Conservation (phyloP, 92 coral and sea anemone genomes). For the Virgularia gustaviana region DNA sequence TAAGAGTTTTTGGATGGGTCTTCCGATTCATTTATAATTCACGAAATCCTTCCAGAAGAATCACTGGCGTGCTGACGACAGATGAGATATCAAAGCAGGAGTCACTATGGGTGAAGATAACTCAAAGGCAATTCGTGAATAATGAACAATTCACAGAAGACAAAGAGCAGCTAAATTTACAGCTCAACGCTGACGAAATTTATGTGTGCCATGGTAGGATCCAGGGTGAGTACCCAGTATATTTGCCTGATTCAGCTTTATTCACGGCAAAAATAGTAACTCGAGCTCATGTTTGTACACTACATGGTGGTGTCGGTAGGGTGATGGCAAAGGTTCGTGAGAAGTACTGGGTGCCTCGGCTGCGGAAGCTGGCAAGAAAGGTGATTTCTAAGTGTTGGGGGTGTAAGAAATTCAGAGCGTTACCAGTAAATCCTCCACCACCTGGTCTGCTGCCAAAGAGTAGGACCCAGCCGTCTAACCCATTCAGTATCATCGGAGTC, state of each 20-base stretch:
- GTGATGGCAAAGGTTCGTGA: constrained; percentile 58
- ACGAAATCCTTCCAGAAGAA: constrained; percentile 37
- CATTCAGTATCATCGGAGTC: constrained; percentile 46
- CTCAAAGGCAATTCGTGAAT: constrained; percentile 34
- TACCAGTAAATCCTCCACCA: constrained; percentile 44
- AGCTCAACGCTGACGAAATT: constrained; percentile 43
- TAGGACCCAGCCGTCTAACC: constrained; percentile 41
- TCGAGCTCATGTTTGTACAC: constrained; percentile 51
- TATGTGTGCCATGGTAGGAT: constrained; percentile 61
- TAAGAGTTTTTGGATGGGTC: constrained; percentile 63
- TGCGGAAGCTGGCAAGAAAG: constrained; percentile 49
- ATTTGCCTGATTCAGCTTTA: constrained; percentile 47
- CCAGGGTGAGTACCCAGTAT: constrained; percentile 51
- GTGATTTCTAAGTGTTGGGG: constrained; percentile 50
- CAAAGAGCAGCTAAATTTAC: constrained; percentile 49
- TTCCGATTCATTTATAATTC: constrained; percentile 54
- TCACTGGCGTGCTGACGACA: constrained; percentile 42
- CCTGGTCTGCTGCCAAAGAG: too few relatives aligned
- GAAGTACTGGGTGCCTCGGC: constrained; percentile 59
- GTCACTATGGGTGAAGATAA: constrained; percentile 39
- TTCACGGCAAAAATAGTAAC: constrained; percentile 46
- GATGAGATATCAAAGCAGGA: constrained; percentile 35
- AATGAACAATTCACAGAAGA: constrained; percentile 40
- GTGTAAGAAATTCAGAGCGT: constrained; percentile 55
- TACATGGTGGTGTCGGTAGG: constrained; percentile 60